Evolutionary conservation across 2,888 invertebrate genomes (phyloP), one percentile per base, ranked within the genome.

Genomic region (Myopa tessellatipennis): DNA sequence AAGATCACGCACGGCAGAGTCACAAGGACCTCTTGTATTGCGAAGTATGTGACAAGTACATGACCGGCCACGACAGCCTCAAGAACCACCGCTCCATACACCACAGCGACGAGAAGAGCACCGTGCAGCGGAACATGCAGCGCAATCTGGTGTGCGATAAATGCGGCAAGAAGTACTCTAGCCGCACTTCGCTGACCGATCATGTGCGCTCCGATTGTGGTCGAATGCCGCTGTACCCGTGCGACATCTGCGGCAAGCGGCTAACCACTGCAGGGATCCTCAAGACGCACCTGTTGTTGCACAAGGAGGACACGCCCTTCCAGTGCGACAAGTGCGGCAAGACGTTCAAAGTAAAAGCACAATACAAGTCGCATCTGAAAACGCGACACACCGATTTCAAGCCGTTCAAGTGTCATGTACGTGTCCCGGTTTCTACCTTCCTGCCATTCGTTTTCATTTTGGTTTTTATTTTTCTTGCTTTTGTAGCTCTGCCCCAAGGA

Each of bases 131-230:
- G 78, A 86, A 82, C 84, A 86, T 82, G 81, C 87, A 82, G 80
- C 88, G 86, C 4, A 87, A 85, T 80, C 83, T 87, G 26, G 86
- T 88, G 36, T 89, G 89, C 79, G 85, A 86, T 73, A 90, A 89
- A 74, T 89, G 89, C 68, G 89, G 88, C 7, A 88, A 88, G 77
- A 88, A 87, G 55, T 89, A 88, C 71, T 83, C 84, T 10, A 88
- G 87, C 3, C 90, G 90, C 80, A 87, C 89, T 0, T 86, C 89
- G 0, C 82, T 91, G 3, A 85, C 85, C 8, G 87, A 87, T 79
- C 91, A 91, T 72, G 89, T 90, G 60, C 85, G 89, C 26, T 89
- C 88, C 16, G 89, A 90, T 76, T 91, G 91, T 81, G 89, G 90
- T 0, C 84, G 85, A 4, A 81, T 85, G 50, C 89, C 89, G 0